Percentiles rank a stretch among this genome's conserved stretches.
Evolutionary conservation across 2,113 vertebrate genomes (phyloP).

Genomic region (Sebastes fasciatus): DNA sequence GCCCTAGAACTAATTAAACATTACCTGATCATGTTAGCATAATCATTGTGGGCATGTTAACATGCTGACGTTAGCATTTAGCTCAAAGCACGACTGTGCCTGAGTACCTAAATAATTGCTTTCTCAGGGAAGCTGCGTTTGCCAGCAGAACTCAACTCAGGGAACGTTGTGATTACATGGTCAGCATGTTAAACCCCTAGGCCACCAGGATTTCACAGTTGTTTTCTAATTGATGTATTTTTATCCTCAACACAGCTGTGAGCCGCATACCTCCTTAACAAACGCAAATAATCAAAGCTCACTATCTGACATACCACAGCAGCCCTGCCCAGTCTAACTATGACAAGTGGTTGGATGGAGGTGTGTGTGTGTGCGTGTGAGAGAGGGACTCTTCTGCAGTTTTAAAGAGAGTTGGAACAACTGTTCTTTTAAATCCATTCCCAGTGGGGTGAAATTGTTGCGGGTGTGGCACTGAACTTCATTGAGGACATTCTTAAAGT

Average conservation of each 20-base stretch:
- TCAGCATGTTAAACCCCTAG: no score
- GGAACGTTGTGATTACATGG: no score
- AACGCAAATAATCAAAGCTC: slow-evolving; percentile 23
- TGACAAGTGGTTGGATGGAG: background rate
- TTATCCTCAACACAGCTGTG: slow-evolving; percentile 36
- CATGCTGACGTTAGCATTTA: no score
- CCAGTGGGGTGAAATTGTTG: background rate
- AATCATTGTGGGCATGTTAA: no score
- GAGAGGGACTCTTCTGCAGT: background rate
- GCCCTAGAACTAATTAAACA: no score
- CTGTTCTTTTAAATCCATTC: slow-evolving; percentile 12
- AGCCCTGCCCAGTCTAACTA: slow-evolving; percentile 37
- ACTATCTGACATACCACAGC: slow-evolving; percentile 25
- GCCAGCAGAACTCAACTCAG: no score
- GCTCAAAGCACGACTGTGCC: no score
- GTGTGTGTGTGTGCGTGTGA: background rate
- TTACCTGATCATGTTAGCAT: no score
- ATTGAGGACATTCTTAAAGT: background rate
- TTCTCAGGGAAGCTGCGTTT: no score
- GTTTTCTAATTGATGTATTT: slow-evolving; percentile 43
- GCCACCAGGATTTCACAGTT: slow-evolving; percentile 17
- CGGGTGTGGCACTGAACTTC: slow-evolving; percentile 6
- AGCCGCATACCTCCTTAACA: slow-evolving; percentile 22
- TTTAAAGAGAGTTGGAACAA: slow-evolving; percentile 30
- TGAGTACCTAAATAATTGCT: no score